phyloP scores from a whole-genome alignment of 2,888 invertebrate species.

The Polyploca ridens region DNA sequence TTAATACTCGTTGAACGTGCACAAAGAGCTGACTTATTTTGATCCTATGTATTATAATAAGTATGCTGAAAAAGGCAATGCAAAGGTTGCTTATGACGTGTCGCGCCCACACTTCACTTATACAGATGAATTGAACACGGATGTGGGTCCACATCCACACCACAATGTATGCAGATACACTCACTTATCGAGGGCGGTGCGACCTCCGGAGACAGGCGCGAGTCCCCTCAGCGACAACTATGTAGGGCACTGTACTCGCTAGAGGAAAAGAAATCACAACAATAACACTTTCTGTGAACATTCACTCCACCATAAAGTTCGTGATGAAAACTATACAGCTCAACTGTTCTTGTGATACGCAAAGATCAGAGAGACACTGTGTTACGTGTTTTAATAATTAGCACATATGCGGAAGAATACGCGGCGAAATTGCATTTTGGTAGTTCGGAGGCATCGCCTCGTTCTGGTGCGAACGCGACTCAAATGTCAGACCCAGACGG shows the following conservation, averaged over 20 bases:
- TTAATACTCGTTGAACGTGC: background rate
- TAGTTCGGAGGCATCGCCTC: constrained; percentile 73
- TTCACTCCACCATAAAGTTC: constrained; percentile 64
- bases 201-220: constrained; percentile 67
- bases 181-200: constrained; percentile 72
- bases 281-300: constrained; percentile 71
- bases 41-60: constrained; percentile 24
- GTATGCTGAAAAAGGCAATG: constrained; percentile 53
- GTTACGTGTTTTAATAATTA: constrained; percentile 61
- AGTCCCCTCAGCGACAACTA: constrained; percentile 66
- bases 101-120: constrained; percentile 66
- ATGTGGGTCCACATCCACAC: constrained; percentile 48
- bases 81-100: constrained; percentile 71
- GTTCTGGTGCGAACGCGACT: constrained; percentile 72
- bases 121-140: constrained; percentile 56
- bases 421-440: constrained; percentile 76
- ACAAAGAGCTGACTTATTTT: background rate
- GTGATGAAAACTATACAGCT: constrained; percentile 52
- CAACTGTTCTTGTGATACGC: constrained; percentile 73
- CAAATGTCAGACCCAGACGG: constrained; percentile 65
- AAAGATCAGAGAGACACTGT: constrained; percentile 78
- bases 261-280: constrained; percentile 77
- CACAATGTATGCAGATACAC: constrained; percentile 70
- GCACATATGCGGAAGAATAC: constrained; percentile 68
- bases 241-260: constrained; percentile 73